Percentiles rank a stretch among this genome's conserved stretches.
Conservation (phyloP, 2,888 invertebrate genomes). For the Rhagophthalmus giganteus region DNA sequence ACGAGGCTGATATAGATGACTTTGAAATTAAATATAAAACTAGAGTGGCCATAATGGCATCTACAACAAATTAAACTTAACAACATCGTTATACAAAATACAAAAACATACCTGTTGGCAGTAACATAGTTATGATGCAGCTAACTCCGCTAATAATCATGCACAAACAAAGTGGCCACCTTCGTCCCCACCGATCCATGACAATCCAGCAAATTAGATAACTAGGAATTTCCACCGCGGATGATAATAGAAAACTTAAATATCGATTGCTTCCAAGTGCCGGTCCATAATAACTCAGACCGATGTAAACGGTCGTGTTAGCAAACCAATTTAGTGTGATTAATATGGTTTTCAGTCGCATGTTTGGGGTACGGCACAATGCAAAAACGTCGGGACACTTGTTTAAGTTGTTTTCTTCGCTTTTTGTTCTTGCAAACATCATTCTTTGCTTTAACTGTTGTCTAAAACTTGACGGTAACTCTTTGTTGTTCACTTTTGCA, state of each 20-base stretch:
- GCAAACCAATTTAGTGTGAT: conserved; percentile 92
- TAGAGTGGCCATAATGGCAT: conserved; percentile 73
- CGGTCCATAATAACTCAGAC: conserved; percentile 88
- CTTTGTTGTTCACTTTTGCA: conserved; percentile 76
- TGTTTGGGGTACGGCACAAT: conserved; percentile 81
- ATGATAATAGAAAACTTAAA: conserved; percentile 84
- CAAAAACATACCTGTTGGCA: conserved; percentile 69
- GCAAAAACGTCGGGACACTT: conserved; percentile 64
- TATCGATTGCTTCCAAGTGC: conserved; percentile 86
- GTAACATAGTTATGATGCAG: conserved; percentile 81
- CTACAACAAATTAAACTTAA: conserved; percentile 52
- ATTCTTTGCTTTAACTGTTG: conserved; percentile 74
- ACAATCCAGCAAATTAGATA: conserved; percentile 86
- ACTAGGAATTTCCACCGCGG: conserved; percentile 86
- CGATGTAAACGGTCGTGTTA: conserved; percentile 90
- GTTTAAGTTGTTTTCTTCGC: conserved; percentile 59
- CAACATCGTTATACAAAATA: background rate
- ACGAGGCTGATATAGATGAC: conserved; percentile 87
- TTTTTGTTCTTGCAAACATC: conserved; percentile 61
- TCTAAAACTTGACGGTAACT: conserved; percentile 73
- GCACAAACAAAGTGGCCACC: conserved; percentile 85
- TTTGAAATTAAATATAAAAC: conserved; percentile 80
- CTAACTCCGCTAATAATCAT: conserved; percentile 85
- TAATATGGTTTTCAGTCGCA: conserved; percentile 82
- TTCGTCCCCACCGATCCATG: conserved; percentile 84